A percentile compares a stretch with the other conserved stretches of the same genome.
Conservation (phyloP, 1,140 invertebrate species). For the Lucilia sericata region DNA sequence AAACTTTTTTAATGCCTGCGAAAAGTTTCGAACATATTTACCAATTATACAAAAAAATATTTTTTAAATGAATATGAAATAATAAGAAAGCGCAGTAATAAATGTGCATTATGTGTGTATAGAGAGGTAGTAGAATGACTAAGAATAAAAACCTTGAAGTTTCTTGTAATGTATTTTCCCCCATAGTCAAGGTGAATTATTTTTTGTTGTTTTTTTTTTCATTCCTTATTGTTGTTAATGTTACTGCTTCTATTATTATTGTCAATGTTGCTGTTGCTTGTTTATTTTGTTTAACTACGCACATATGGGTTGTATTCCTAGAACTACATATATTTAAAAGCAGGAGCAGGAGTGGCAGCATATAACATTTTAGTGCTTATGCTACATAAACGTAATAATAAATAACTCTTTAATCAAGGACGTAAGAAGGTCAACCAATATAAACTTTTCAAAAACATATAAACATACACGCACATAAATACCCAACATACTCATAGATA, state of each 20-base stretch:
- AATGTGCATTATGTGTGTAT: no score
- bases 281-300: background rate
- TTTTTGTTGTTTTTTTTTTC: background rate
- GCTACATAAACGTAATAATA: conserved; percentile 16
- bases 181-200: background rate
- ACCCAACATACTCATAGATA: no score
- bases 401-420: conserved; percentile 37
- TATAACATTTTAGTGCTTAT: background rate
- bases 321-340: background rate
- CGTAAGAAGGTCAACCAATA: conserved; percentile 17
- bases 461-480: no score
- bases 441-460: background rate
- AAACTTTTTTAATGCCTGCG: no score
- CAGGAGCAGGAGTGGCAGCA: background rate
- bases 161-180: background rate
- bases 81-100: no score
- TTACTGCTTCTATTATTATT: background rate
- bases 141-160: background rate
- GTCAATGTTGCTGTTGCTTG: background rate
- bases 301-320: background rate
- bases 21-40: no score
- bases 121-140: background rate
- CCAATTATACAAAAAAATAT: no score
- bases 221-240: background rate
- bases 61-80: no score